Evolutionary conservation across 1,140 invertebrate genomes (phyloP), one percentile per base, ranked within the genome.

Genomic region (Planococcus citri): DNA sequence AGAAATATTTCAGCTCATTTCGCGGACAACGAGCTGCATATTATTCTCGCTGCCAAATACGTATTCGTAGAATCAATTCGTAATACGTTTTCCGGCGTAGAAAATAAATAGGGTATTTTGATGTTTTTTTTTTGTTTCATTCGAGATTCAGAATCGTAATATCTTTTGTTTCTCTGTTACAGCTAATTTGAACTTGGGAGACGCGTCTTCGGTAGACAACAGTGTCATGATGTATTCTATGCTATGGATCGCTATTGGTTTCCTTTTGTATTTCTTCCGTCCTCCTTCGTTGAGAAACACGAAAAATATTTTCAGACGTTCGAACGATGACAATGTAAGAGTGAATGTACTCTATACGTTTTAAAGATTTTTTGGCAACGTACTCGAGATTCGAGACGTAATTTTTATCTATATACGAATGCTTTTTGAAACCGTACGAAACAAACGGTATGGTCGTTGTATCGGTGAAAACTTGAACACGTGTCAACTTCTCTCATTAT

Each of bases 181-280:
- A 64, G 60, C 25, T 25, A 64, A 22, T 64, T 27, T 27, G 22
- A 64, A 27, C 20, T 27, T 27, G 22, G 25, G 25, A 25, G 25
- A 27, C 24, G 60, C 60, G 24, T 25, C 41, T 3, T 14, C 25
- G 60, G 60, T 64, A 2, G 60, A 64, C 25, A 64, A 64, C 17
- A 27, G 60, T 17, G 21, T 64, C 25, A 64, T 64, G 20, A 64
- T 64, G 60, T 64, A 64, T 64, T 64, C 60, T 2, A 64, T 64
- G 60, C 22, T 64, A 2, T 64, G 60, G 60, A 64, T 64, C 25
- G 60, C 60, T 4, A 64, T 64, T 17, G 60, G 60, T 25, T 64
- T 64, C 24, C 25, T 64, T 24, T 27, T 64, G 25, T 64, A 64
- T 27, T 64, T 64, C 25, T 64, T 64, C 60, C 60, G 60, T 64